Conservation (phyloP, 2,113 vertebrate species). For the Larimichthys polyactis region DNA sequence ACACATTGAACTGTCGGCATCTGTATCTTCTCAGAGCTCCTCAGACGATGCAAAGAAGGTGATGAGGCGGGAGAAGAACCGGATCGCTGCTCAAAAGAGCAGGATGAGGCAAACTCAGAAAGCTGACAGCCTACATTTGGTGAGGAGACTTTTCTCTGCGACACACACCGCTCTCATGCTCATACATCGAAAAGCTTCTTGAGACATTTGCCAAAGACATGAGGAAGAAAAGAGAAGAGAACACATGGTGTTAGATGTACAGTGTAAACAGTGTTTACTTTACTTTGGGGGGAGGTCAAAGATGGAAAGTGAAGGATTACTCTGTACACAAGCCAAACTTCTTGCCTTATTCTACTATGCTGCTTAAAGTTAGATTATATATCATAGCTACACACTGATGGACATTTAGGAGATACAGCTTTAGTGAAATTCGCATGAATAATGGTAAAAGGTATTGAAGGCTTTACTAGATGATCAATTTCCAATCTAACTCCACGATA, state of each 20-base stretch:
- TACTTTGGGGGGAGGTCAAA: not conserved
- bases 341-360: not conserved
- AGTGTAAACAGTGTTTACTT: no score
- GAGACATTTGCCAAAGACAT: not conserved
- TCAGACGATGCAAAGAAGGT: conserved; percentile 94
- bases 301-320: not conserved
- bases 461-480: not conserved
- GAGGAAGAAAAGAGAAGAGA: not conserved
- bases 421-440: not conserved
- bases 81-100: conserved; percentile 98
- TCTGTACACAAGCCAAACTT: not conserved
- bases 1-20: conserved; percentile 6
- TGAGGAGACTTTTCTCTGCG: conserved; percentile 79
- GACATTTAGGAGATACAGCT: not conserved
- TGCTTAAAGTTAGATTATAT: not conserved
- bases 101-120: conserved; percentile 96
- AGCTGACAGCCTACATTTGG: conserved; percentile 96
- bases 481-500: not conserved
- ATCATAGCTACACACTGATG: not conserved
- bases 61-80: conserved; percentile 96
- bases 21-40: conserved; percentile 86
- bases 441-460: no score
- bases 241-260: not conserved
- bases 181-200: not conserved
- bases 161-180: not conserved